A percentile compares a stretch with the other conserved stretches of the same genome.
Evolutionary conservation across 2,888 invertebrate species (phyloP).

Genomic region (Clivina fossor): DNA sequence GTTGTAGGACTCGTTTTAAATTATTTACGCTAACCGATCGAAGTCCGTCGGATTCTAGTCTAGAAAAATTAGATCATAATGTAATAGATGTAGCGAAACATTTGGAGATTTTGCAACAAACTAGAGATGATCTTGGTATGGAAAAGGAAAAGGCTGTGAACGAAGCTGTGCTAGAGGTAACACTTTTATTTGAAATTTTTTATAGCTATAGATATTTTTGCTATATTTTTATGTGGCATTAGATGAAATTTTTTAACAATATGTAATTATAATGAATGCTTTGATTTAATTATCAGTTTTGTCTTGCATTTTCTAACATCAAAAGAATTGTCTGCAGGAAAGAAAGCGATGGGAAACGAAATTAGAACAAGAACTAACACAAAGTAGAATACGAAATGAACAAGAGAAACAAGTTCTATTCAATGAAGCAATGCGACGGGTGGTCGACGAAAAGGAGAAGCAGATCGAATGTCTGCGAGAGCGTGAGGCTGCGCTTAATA

Average conservation of each 20-base stretch:
- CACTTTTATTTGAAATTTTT: no score
- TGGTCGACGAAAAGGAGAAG: conserved; percentile 71
- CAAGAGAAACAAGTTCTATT: conserved; percentile 61
- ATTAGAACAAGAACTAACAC: conserved; percentile 53
- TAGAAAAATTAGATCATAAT: conserved; percentile 71
- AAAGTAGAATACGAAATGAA: conserved; percentile 56
- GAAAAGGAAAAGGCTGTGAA: conserved; percentile 59
- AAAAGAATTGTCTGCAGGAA: conserved; percentile 53
- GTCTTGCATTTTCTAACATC: no score
- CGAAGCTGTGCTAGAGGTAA: conserved; percentile 43
- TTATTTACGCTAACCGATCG: conserved; percentile 75
- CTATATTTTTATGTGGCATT: conserved; percentile 36
- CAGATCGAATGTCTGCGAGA: conserved; percentile 67
- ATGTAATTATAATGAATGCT: no score
- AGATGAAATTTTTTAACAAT: no score
- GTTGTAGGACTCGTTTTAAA: conserved; percentile 65
- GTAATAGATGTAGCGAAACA: conserved; percentile 58
- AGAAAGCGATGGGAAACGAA: conserved; percentile 56
- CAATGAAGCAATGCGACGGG: conserved; percentile 65
- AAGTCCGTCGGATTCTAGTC: conserved; percentile 75
- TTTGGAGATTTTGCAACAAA: conserved; percentile 67
- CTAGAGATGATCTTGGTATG: conserved; percentile 65
- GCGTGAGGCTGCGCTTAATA: conserved; percentile 60
- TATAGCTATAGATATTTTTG: conserved; percentile 9
- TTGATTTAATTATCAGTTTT: no score